A percentile compares a stretch with the other conserved stretches of the same genome.
Conservation (phyloP, 2,888 invertebrate species). For the Drepanosiphum platanoidis region DNA sequence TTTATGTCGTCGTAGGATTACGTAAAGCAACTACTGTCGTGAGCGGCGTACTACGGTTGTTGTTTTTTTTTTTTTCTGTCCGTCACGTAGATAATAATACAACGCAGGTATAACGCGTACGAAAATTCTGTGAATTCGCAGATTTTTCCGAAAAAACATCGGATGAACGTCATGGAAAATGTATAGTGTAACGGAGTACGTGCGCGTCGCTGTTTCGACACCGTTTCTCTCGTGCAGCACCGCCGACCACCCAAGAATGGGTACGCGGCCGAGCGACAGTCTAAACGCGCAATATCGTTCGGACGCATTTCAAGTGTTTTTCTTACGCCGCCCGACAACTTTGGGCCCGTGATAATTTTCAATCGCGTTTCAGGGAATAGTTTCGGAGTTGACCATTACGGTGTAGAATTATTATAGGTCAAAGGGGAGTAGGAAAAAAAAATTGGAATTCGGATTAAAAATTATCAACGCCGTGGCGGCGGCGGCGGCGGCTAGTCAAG, state of each 20-base stretch:
- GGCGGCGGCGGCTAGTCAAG: slow-evolving; percentile 3
- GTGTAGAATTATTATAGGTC: neutral
- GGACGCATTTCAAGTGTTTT: neutral
- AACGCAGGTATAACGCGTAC: too few species aligned
- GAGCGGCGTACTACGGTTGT: neutral
- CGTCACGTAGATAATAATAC: too few species aligned
- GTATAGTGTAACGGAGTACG: neutral
- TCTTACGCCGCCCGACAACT: neutral
- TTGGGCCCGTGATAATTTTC: neutral
- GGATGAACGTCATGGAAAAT: neutral
- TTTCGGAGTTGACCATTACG: neutral
- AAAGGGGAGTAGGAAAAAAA: neutral
- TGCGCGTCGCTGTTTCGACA: neutral
- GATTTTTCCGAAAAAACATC: neutral
- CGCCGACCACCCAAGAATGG: slow-evolving; percentile 34
- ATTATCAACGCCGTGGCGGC: slow-evolving; percentile 3
- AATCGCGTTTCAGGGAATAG: too few species aligned
- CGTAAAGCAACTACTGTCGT: neutral
- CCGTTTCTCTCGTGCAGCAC: neutral
- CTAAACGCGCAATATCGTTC: neutral
- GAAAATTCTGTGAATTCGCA: neutral
- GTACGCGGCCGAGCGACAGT: neutral
- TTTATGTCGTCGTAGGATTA: slow-evolving; percentile 6
- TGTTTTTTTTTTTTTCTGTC: too few species aligned
- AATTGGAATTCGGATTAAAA: slow-evolving; percentile 2